Conservation (phyloP, 2,888 invertebrate genomes). For the Smittia aterrima region DNA sequence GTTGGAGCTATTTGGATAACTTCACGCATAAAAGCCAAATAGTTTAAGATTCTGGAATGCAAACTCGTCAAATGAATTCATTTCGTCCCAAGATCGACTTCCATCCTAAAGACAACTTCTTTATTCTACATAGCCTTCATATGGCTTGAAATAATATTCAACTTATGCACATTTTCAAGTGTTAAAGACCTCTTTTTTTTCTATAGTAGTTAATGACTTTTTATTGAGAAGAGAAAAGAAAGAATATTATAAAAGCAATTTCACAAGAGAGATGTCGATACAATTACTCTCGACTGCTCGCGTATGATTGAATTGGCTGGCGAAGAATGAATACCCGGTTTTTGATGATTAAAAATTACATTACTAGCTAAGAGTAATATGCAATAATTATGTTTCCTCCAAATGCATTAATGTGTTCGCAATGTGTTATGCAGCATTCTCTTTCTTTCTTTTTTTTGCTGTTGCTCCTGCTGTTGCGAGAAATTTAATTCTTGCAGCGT, state of each 20-base stretch:
- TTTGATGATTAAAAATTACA: slow-evolving; percentile 31
- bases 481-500: no score
- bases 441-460: background rate
- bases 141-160: slow-evolving; percentile 11
- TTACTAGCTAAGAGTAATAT: slow-evolving; percentile 10
- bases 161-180: slow-evolving; percentile 26
- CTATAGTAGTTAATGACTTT: slow-evolving; percentile 18
- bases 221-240: slow-evolving; percentile 14
- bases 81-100: no score
- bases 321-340: slow-evolving; percentile 20
- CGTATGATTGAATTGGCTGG: slow-evolving; percentile 28
- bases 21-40: no score
- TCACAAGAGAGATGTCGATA: slow-evolving; percentile 28
- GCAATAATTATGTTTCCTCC: slow-evolving; percentile 29
- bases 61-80: no score
- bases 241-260: slow-evolving; percentile 18
- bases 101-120: no score
- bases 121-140: background rate
- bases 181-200: slow-evolving; percentile 32
- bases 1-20: no score
- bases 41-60: no score
- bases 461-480: background rate
- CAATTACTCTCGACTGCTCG: slow-evolving; percentile 16
- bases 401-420: slow-evolving; percentile 32
- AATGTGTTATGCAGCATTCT: slow-evolving; percentile 6